Evolutionary conservation across 2,797 vertebrate species (phyloP).

Genomic region (Semotilus atromaculatus): DNA sequence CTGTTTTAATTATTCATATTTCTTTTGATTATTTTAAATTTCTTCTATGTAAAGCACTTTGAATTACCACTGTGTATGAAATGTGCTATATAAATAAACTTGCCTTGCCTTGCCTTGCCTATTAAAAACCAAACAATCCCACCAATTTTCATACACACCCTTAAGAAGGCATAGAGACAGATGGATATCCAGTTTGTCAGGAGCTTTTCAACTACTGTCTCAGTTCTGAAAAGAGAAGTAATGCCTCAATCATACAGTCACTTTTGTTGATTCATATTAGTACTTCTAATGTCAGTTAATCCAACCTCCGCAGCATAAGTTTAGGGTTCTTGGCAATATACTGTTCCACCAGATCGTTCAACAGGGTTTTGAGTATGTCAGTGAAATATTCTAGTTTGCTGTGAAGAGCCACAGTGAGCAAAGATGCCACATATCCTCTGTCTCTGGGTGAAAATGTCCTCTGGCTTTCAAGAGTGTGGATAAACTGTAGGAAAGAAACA

Average conservation of each 20-base stretch:
- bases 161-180: constrained; percentile 92
- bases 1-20: no score
- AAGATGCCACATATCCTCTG: constrained; percentile 92
- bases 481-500: constrained; percentile 81
- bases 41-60: no score
- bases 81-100: no score
- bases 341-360: constrained; percentile 95
- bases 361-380: constrained; percentile 94
- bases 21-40: no score
- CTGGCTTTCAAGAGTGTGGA: constrained; percentile 96
- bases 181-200: constrained; percentile 99
- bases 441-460: constrained; percentile 95
- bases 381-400: constrained; percentile 98
- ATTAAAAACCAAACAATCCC: neutral
- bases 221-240: constrained; percentile 81
- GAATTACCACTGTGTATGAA: no score
- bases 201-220: constrained; percentile 97
- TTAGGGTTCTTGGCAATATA: constrained; percentile 98
- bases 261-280: neutral
- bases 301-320: constrained; percentile 93
- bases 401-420: constrained; percentile 94
- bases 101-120: no score
- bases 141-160: constrained; percentile 77
- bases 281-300: neutral
- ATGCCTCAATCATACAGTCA: neutral